phyloP scores from a whole-genome alignment of 2,888 invertebrate genomes.

The Scaptomyza reducta region DNA sequence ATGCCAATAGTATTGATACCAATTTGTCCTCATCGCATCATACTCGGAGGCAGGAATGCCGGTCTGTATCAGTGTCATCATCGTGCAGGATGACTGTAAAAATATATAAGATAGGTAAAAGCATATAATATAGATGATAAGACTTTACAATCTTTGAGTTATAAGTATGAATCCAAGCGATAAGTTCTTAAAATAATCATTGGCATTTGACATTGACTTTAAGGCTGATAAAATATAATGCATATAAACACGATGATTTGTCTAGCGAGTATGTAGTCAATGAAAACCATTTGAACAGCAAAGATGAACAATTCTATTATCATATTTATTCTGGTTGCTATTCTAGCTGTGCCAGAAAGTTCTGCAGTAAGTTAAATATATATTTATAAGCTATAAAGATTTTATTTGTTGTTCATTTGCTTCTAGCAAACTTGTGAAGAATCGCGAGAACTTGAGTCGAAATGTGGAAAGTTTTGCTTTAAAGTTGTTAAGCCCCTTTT shows the following conservation, averaged over 20 bases:
- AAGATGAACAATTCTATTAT: background rate
- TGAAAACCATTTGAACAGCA: background rate
- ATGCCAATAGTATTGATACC: conserved; percentile 97
- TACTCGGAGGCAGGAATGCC: conserved; percentile 93
- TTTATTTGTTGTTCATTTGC: background rate
- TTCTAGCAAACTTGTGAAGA: background rate
- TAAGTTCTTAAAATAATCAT: background rate
- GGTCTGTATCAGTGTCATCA: conserved; percentile 91
- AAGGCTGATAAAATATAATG: background rate
- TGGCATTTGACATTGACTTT: background rate
- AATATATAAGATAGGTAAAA: background rate
- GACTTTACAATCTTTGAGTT: too few relatives aligned
- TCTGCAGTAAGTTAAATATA: conserved; percentile 1
- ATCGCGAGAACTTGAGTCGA: background rate
- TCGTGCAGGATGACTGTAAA: conserved; percentile 91
- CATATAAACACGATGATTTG: background rate
- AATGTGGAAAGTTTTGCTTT: conserved; percentile 11
- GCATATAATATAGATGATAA: background rate
- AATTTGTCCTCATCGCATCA: conserved; percentile 92
- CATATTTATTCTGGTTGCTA: background rate
- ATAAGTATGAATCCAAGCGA: background rate
- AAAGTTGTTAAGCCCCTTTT: conserved; percentile 4
- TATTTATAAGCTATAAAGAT: background rate
- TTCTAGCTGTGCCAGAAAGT: background rate
- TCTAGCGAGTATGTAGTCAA: background rate